Conservation (phyloP, 2,888 invertebrate genomes). For the Lasioglossum vierecki region DNA sequence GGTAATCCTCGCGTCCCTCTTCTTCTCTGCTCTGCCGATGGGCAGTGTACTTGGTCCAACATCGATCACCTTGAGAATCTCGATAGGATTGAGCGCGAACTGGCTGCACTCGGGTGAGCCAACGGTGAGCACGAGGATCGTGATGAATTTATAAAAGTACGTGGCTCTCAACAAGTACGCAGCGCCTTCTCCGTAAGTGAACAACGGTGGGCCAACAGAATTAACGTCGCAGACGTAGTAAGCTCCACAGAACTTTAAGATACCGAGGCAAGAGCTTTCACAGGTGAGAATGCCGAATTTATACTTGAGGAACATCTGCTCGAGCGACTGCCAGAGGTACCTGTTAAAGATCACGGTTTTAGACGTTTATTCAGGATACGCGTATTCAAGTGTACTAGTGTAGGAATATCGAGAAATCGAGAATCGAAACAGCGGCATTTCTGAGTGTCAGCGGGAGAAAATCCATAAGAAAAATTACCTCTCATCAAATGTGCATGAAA, state of each 20-base stretch:
- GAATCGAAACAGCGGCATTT: too few relatives aligned
- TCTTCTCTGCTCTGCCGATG: conserved; percentile 28
- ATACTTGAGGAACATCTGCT: conserved; percentile 73
- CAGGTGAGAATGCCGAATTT: conserved; percentile 76
- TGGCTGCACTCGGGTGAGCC: conserved; percentile 75
- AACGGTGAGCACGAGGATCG: conserved; percentile 71
- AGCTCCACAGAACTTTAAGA: conserved; percentile 77
- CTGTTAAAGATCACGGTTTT: conserved; percentile 8
- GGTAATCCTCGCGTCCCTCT: conserved; percentile 11
- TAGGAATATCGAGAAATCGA: too few relatives aligned
- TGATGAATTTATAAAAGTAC: conserved; percentile 74
- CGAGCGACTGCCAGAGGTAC: conserved; percentile 73
- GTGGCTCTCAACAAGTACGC: conserved; percentile 76
- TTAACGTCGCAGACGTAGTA: conserved; percentile 78
- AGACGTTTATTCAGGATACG: too few relatives aligned
- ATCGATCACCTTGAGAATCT: conserved; percentile 74
- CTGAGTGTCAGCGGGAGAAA: too few relatives aligned
- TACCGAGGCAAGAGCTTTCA: conserved; percentile 73
- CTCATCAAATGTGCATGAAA: too few relatives aligned
- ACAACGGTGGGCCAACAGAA: conserved; percentile 78
- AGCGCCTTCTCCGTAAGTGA: conserved; percentile 71
- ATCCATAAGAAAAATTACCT: too few relatives aligned
- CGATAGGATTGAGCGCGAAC: conserved; percentile 75
- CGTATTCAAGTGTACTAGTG: too few relatives aligned
- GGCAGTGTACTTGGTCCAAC: conserved; percentile 33